These are phyloP conservation scores for Reticulitermes speratus DNA, from an alignment of 1,140 invertebrate genomes.

Conservation along the genomic window DNA sequence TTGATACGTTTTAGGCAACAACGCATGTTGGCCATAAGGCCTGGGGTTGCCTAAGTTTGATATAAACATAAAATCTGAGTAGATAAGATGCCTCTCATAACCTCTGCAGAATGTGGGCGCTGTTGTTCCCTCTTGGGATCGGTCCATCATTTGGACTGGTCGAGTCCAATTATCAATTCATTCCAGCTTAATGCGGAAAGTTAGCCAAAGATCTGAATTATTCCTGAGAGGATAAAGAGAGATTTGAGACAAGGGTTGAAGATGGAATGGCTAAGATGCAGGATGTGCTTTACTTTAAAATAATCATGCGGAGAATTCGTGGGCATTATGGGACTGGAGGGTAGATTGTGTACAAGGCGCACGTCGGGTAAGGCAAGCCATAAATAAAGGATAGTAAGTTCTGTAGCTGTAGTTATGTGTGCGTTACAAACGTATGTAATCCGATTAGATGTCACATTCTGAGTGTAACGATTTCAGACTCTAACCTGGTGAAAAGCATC, in stretches of 20 bases:
- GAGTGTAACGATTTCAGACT: no score
- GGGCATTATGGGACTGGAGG: neutral
- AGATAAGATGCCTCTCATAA: neutral
- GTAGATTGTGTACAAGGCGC: neutral
- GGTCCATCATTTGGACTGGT: neutral
- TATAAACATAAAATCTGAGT: neutral
- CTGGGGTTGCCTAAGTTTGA: neutral
- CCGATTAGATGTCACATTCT: neutral
- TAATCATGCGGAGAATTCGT: neutral
- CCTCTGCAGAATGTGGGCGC: neutral
- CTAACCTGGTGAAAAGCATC: no score
- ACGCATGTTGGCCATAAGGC: no score
- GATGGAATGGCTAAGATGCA: slow-evolving; percentile 9
- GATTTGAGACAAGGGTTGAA: neutral
- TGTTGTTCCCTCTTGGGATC: neutral
- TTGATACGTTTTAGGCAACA: no score
- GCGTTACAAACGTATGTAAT: neutral
- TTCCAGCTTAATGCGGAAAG: neutral
- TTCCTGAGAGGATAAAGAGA: neutral
- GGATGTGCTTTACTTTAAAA: neutral
- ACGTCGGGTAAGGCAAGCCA: neutral
- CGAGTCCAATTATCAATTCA: slow-evolving; percentile 20
- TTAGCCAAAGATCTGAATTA: slow-evolving; percentile 22
- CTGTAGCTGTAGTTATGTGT: neutral
- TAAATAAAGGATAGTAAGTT: neutral